Base-by-base conservation (phyloP, 2,113 vertebrate genomes). In the Macrotis lagotis region DNA sequence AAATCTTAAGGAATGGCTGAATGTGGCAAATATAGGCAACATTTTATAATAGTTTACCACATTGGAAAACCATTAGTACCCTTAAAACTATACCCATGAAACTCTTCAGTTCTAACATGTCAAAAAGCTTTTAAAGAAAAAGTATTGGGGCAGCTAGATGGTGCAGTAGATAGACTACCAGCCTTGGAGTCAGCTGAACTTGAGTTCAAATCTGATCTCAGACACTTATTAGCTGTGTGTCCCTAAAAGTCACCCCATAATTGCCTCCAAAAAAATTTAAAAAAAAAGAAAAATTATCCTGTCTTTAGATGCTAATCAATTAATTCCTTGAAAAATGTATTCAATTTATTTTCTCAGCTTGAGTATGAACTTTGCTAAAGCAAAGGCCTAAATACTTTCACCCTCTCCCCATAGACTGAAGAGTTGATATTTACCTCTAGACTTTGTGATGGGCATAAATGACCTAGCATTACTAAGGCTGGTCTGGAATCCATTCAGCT, bases 401-500 rank as follows among this genome's bases (percentile, higher is more conserved):
- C 90, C 48, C 51, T 53, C 24, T 91, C 25, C 89, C 88, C 44
- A 3, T 0, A 0, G 53, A 53, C 25, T 48, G 93, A 37, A 8
- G 90, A 52, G 95, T 92, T 92, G 93, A 89, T 59, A 98, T 98
- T 98, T 51, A 98, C 98, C 98, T 98, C 98, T 92, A 89, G 98
- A 97, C 94, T 96, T 97, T 94, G 96, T 88, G 89, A 97, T 88
- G 96, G 97, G 96, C 94, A 98, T 96, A 93, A 96, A 98, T 92
- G 98, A 95, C 89, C 91, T 53, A 91, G 98, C 91, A 51, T 95
- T 90, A 22, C 93, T 95, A 96, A 98, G 97, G 97, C 93, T 97
- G 96, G 95, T 98, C 97, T 98, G 98, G 94, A 98, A 97, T 97
- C 95, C 95, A 0, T 97, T 98, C 96, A 95, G 97, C 89, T 98